phyloP scores from a whole-genome alignment of 2,888 invertebrate genomes.

The Congeria kusceri region DNA sequence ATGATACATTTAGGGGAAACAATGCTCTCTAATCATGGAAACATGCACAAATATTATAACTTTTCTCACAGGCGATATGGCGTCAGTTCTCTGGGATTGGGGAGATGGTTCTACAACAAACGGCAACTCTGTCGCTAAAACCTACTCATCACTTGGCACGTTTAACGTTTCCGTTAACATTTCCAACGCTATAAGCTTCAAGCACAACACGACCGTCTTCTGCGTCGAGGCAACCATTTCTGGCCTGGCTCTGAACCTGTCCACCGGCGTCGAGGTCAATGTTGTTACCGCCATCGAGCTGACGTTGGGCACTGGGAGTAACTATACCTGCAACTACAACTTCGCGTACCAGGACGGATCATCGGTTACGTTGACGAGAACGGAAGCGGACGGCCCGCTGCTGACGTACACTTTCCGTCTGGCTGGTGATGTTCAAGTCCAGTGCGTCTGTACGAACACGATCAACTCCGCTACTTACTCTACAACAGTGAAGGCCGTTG shows the following conservation, averaged over 20 bases:
- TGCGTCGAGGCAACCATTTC: constrained; percentile 72
- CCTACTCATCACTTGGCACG: constrained; percentile 64
- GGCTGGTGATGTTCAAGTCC: constrained; percentile 59
- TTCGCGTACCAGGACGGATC: constrained; percentile 61
- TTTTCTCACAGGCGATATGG: constrained; percentile 74
- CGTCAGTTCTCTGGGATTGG: constrained; percentile 80
- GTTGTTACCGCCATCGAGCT: constrained; percentile 52
- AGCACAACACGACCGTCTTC: constrained; percentile 71
- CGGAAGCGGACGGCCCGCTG: constrained; percentile 25
- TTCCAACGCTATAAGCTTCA: constrained; percentile 72
- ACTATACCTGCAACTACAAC: constrained; percentile 76
- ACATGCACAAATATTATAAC: background rate
- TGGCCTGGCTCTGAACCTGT: constrained; percentile 54
- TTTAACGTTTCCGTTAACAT: constrained; percentile 75
- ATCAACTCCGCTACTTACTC: constrained; percentile 55
- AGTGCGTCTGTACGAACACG: constrained; percentile 69
- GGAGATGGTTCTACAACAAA: constrained; percentile 71
- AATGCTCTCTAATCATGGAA: background rate
- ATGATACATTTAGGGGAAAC: no score
- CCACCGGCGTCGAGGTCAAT: constrained; percentile 34
- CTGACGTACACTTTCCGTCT: constrained; percentile 61
- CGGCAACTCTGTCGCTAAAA: constrained; percentile 30
- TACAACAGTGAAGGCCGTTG: constrained; percentile 61
- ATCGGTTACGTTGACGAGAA: constrained; percentile 11
- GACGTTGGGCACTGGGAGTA: constrained; percentile 71